Evolutionary conservation across 2,113 vertebrate species (phyloP), one percentile per base, ranked within the genome.

Genomic region (Forbesichthys agassizii): DNA sequence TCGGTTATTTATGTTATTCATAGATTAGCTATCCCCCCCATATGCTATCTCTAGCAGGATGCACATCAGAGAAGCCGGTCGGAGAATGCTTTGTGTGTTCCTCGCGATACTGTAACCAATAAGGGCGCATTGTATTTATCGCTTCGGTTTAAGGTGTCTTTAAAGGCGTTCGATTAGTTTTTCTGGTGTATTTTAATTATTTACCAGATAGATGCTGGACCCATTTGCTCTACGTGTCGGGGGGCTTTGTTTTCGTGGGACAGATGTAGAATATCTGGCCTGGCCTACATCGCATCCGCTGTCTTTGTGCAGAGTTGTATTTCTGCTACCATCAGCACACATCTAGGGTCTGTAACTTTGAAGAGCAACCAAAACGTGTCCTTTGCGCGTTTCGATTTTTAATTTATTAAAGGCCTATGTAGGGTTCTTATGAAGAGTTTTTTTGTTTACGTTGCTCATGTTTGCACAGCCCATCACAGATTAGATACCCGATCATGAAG

Each of bases 171-270:
- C 16, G 33, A 9, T 16, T 33, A 27, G 68, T 69, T 9, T 67
- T 27, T 27, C 27, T 36, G 46, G 5, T 67, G 13, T 33, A 48
- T 27, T 33, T 33, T 33, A 54, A 48, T 67, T 49, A 51, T 64
- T 77, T 67, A 66, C 33, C 74, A 68, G 36, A 62, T 62, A 68
- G 36, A 62, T 62, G 64, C 64, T 48, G 52, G 74, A 77, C 62
- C 73, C 16, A 57, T 52, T 36, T 33, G 12, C 33, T 64, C 51
- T 49, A 46, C 48, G 73, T 74, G 74, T 70, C 73, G 58, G 62
- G 72, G 54, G 79, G 79, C 85, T 90, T 89, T 89, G 88, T 91
- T 90, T 84, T 89, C 71, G 53, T 84, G 71, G 75, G 78, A 79
- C 85, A 89, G 85, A 85, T 85, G 84, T 73, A 84, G 27, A 27